phyloP scores from a whole-genome alignment of 2,888 invertebrate species.

The Meghimatium bilineatum region DNA sequence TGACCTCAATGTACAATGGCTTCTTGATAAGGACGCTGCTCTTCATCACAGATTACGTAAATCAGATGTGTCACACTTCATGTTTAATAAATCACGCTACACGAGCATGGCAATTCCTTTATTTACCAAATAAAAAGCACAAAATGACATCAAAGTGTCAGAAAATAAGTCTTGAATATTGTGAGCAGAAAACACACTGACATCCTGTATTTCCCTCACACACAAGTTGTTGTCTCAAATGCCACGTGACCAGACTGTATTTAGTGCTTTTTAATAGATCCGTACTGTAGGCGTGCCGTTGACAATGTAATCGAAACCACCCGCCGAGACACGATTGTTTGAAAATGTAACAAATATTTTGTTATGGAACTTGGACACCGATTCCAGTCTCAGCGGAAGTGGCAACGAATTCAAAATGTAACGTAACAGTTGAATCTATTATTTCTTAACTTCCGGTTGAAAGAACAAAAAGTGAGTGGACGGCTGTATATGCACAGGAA shows the following conservation, averaged over 20 bases:
- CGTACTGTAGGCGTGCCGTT: not conserved
- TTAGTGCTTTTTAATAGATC: not conserved
- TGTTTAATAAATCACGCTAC: no score
- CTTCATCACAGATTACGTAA: no score
- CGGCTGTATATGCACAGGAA: not conserved
- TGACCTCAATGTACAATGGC: no score
- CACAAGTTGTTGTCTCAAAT: not conserved
- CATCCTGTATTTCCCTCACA: not conserved
- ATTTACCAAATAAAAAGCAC: not conserved
- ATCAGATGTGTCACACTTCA: no score
- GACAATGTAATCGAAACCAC: constrained; percentile 2
- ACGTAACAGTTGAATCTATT: constrained; percentile 17
- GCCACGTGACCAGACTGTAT: not conserved
- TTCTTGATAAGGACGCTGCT: no score
- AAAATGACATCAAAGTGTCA: not conserved
- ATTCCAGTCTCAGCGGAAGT: constrained; percentile 20
- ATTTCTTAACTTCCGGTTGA: not conserved
- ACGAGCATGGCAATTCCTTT: no score
- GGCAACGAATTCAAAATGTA: constrained; percentile 5
- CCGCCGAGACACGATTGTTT: constrained; percentile 9
- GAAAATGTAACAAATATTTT: not conserved
- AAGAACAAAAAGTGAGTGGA: constrained; percentile 3
- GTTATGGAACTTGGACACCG: constrained; percentile 4
- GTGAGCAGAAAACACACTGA: not conserved
- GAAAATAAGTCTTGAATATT: not conserved